A percentile compares a stretch with the other conserved stretches of the same genome.
Conservation (phyloP, 2,113 vertebrate genomes). For the Cyanoderma ruficeps region DNA sequence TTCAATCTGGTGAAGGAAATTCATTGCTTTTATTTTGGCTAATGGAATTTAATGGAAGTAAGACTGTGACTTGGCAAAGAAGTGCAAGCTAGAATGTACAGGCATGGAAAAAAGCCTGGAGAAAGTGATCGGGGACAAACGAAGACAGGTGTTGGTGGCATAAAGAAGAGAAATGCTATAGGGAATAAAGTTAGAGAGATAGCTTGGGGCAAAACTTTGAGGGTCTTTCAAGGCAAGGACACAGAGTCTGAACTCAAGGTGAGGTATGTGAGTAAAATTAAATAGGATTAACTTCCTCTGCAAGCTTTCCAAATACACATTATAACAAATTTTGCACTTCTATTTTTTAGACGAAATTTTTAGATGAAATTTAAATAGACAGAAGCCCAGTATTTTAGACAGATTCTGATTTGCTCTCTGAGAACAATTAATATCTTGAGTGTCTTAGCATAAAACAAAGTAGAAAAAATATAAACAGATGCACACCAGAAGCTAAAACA, state of each 20-base stretch:
- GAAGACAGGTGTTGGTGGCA: slow-evolving; percentile 30
- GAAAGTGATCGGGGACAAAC: not conserved
- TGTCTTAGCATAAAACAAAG: not conserved
- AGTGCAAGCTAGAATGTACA: not conserved
- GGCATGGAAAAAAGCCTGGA: slow-evolving; percentile 11
- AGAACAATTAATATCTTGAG: not conserved
- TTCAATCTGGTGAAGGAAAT: not conserved
- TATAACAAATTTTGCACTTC: not conserved
- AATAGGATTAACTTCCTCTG: not conserved
- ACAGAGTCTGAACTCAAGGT: not conserved
- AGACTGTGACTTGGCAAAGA: not conserved
- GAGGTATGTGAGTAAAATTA: not conserved
- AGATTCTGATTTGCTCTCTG: not conserved
- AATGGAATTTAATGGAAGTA: not conserved
- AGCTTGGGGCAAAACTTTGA: slow-evolving; percentile 17
- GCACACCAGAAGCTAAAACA: not conserved
- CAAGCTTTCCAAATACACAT: not conserved
- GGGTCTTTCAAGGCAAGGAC: slow-evolving; percentile 25
- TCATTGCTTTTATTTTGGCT: not conserved
- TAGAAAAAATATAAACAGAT: not conserved
- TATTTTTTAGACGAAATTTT: not conserved
- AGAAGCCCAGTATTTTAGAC: not conserved
- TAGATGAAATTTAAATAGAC: not conserved
- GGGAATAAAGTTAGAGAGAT: not conserved
- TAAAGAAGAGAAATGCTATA: not conserved